Conservation (phyloP, 2,113 vertebrate genomes). For the Corynorhinus townsendii region DNA sequence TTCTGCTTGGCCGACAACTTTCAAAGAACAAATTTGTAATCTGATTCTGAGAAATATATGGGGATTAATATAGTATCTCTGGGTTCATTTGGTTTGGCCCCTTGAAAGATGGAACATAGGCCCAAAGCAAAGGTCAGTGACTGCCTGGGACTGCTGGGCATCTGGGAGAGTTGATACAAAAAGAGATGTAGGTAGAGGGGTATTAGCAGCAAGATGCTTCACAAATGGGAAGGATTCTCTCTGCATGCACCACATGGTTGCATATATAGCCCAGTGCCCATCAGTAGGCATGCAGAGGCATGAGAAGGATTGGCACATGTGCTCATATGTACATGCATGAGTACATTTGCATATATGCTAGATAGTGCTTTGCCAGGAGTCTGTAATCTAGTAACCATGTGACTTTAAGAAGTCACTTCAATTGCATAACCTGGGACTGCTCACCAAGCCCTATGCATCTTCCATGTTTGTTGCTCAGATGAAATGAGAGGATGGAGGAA, state of each 20-base stretch:
- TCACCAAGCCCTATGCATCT: background rate
- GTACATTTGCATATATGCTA: background rate
- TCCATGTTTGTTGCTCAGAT: background rate
- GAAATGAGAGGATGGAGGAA: background rate
- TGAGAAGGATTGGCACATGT: background rate
- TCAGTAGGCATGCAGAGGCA: background rate
- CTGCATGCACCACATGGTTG: background rate
- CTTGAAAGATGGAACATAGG: slow-evolving; percentile 11
- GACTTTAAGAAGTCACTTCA: background rate
- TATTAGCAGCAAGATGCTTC: background rate
- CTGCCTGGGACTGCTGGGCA: background rate
- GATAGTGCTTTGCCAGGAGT: background rate
- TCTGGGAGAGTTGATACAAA: background rate
- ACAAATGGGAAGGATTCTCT: background rate
- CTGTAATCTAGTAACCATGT: background rate
- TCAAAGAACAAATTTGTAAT: slow-evolving; percentile 63
- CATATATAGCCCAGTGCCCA: background rate
- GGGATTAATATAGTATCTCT: slow-evolving; percentile 44
- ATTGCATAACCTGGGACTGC: background rate
- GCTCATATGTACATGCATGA: background rate
- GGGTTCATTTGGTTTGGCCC: slow-evolving; percentile 14
- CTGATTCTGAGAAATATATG: slow-evolving; percentile 27
- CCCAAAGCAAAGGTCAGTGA: background rate
- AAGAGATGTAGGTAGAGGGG: background rate
- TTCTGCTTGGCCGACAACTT: slow-evolving; percentile 34